phyloP scores from a whole-genome alignment of 2,113 vertebrate genomes.

The Ailurus styani region DNA sequence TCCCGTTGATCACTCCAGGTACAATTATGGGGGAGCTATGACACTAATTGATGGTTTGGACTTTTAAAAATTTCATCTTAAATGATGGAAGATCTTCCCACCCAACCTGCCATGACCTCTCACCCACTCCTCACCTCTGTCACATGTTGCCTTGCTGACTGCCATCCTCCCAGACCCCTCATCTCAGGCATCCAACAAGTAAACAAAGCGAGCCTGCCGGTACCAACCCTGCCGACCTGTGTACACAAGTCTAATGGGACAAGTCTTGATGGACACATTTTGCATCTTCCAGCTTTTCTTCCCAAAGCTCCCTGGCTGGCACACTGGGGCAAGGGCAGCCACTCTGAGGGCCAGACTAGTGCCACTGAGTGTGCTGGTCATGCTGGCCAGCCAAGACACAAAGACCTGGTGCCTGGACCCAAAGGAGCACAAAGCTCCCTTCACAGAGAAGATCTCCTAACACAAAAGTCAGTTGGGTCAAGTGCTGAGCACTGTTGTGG shows the following conservation, averaged over 20 bases:
- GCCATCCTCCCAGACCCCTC: background rate
- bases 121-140: background rate
- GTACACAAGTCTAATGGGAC: background rate
- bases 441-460: background rate
- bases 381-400: too few species aligned
- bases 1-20: background rate
- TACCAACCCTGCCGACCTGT: background rate
- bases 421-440: background rate
- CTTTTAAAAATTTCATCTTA: background rate
- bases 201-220: background rate
- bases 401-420: background rate
- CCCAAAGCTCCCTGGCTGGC: background rate
- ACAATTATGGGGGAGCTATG: background rate
- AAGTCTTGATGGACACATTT: background rate
- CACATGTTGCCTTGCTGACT: background rate
- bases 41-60: background rate
- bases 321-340: background rate
- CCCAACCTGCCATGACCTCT: background rate
- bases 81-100: background rate
- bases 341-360: background rate
- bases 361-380: rapidly evolving
- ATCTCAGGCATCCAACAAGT: background rate
- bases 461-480: background rate
- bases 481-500: rapidly evolving
- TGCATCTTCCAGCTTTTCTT: background rate